Base-by-base conservation (phyloP, 2,113 vertebrate species). In the Orycteropus afer region DNA sequence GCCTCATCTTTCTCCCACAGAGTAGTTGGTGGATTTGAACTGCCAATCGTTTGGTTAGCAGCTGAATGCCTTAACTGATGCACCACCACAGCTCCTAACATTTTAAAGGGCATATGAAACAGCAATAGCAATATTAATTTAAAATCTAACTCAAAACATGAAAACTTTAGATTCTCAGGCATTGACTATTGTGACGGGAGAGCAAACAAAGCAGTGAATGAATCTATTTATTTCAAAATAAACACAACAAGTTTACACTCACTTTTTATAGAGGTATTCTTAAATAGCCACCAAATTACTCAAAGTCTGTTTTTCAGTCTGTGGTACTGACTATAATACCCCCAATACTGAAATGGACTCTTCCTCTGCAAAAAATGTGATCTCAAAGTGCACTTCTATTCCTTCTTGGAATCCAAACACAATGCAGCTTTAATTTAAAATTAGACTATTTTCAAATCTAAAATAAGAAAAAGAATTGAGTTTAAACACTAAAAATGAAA, bases 361-460 rank as follows among this genome's bases (percentile, higher is more conserved):
- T 74, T 91, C 27, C 12, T 95, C 29, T 37, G 37, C 23, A 40
- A 63, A 77, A 85, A 76, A 51, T 45, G 0, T 22, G 15, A 87
- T 57, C 59, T 80, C 37, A 71, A 94, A 76, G 42, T 61, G 32
- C 65, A 59, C 73, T n/a, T 96, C 53, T 94, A 86, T 82, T 87
- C 65, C 83, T 29, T 93, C 53, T 74, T 86, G 76, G 80, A 96
- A 92, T 90, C 71, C 96, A 97, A 98, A 98, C 97, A 98, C 97
- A 98, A 98, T 98, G 98, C 98, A 99, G 98, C 98, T 98, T 99
- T 98, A 97, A 98, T 97, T 96, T 96, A 98, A 97, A 96, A 98
- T 97, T 98, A 98, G 76, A 98, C 94, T 98, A 98, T 97, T 98
- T 85, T 83, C 98, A 97, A 96, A 97, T 95, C 98, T 95, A 95